Base-by-base conservation (phyloP, 2,113 vertebrate genomes). In the Riparia riparia region DNA sequence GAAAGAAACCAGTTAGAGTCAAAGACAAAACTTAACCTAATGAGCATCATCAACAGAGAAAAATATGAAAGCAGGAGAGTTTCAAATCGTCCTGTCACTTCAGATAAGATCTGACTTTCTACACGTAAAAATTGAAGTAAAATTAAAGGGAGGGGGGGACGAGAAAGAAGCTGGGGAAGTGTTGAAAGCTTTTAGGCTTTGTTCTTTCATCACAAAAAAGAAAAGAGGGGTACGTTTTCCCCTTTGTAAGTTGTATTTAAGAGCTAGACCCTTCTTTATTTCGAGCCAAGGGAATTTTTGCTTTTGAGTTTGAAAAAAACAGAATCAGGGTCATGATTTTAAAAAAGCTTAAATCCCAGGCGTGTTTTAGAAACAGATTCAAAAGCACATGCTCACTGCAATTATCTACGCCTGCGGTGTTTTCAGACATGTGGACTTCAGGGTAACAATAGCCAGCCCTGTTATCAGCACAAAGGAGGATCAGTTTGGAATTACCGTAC, bases 391-490 rank as follows among this genome's bases (percentile, higher is more conserved):
- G 95, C 90, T 83, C 72, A 22, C 60, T 93, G 80, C 76, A 86
- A 94, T 96, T 93, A 94, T 94, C 90, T 94, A 53, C 1, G 92
- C 92, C 95, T 81, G 96, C 51, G 6, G 81, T 95, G 92, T 74
- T 96, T 96, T 83, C 37, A 51, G 95, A 92, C 89, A 92, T 95
- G 96, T 88, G 92, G 88, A 93, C 93, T 93, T 95, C 93, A 93
- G 96, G 90, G 93, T 94, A 95, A 96, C 96, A 93, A 96, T 95
- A 84, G 93, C 44, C 69, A 86, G 90, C 88, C 74, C 91, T 93
- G 95, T 96, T 97, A 95, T 93, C 93, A 90, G 92, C 93, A 97
- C 95, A 96, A 96, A 95, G 95, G 88, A 95, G 95, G 95, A 96
- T 96, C 96, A 97, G 88, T 96, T 92, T 82, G 96, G 95, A 96